These are phyloP conservation scores for Heterohyrax brucei DNA, from an alignment of 2,797 vertebrate species.

Conservation along the genomic window DNA sequence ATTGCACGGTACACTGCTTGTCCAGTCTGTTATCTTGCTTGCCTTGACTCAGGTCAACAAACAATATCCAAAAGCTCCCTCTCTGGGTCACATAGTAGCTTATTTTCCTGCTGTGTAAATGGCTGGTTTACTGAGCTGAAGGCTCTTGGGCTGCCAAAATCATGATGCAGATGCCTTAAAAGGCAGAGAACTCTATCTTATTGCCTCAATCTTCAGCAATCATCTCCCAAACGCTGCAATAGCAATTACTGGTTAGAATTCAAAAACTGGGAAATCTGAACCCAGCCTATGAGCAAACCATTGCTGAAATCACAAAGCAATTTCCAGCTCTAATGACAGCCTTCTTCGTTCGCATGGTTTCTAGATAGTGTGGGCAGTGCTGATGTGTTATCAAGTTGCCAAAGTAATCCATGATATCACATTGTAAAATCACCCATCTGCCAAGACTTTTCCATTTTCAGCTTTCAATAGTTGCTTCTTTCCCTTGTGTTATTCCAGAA, in stretches of 20 bases:
- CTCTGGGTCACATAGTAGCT: constrained; percentile 81
- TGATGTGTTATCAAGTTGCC: constrained; percentile 75
- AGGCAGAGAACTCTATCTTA: constrained; percentile 66
- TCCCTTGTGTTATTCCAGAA: constrained; percentile 29
- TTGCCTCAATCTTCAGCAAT: constrained; percentile 61
- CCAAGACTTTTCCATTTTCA: constrained; percentile 71
- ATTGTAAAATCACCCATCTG: constrained; percentile 71
- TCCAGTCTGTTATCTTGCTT: constrained; percentile 85
- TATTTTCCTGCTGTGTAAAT: constrained; percentile 77
- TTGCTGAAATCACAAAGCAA: constrained; percentile 72
- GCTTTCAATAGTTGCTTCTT: constrained; percentile 62
- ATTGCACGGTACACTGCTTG: constrained; percentile 81
- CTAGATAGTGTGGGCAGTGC: constrained; percentile 61
- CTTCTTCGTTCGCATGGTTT: constrained; percentile 75
- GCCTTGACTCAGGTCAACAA: constrained; percentile 79
- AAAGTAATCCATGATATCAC: constrained; percentile 57
- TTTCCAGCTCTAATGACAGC: constrained; percentile 77
- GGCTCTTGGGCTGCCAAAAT: constrained; percentile 45
- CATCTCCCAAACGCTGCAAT: constrained; percentile 60
- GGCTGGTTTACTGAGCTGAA: constrained; percentile 69
- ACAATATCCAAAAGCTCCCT: constrained; percentile 77
- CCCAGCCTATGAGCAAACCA: constrained; percentile 46
- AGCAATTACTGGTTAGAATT: constrained; percentile 75
- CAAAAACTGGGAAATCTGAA: constrained; percentile 72
- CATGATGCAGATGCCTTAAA: constrained; percentile 70